Evolutionary conservation across 1,140 invertebrate species (phyloP), one percentile per base, ranked within the genome.

Genomic region (Caenorhabditis briggsae): DNA sequence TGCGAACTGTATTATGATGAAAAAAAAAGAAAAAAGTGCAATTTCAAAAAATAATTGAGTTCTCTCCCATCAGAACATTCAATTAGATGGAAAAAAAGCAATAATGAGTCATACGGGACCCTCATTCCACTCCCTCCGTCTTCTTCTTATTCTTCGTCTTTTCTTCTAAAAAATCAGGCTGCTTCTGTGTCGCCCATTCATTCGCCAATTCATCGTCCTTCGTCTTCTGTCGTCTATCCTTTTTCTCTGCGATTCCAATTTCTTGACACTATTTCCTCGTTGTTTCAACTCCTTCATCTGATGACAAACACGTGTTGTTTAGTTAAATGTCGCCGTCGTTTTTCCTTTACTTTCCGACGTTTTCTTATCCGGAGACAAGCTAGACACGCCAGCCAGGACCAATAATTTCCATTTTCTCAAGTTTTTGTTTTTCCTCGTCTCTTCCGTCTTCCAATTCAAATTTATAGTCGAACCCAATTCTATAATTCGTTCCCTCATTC

Each of bases 271-370:
- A 23, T 61, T 78, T 33, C 33, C n/a, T 50, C 70, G 2, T 25
- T 61, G 8, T 61, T 70, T 70, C 70, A 78, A 78, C 70, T 70
- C 41, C 64, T 70, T 70, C 64, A 46, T 78, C 70, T 78, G 70
- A 78, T 78, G 70, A 78, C 70, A 78, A 78, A 78, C 70, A 78
- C 70, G 70, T 78, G 70, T 78, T 78, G 70, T 78, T 78, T 78
- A 78, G 70, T 78, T 78, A 78, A 78, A 78, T 78, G 70, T 78
- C 70, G 70, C 46, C 46, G 70, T 78, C 70, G 70, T 78, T 50
- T 48, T 78, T 41, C 70, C 70, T n/a, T 20, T 61, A 78, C 46
- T 78, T 78, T 53, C 70, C 70, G 70, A 78, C 70, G 70, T 78
- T 46, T 12, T 78, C 70, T 78, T 78, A 78, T 78, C 70, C 70